A percentile compares a stretch with the other conserved stretches of the same genome.
These are phyloP conservation scores for Oncorhynchus masou DNA, from an alignment of 2,113 vertebrate species.

Conservation along the genomic window DNA sequence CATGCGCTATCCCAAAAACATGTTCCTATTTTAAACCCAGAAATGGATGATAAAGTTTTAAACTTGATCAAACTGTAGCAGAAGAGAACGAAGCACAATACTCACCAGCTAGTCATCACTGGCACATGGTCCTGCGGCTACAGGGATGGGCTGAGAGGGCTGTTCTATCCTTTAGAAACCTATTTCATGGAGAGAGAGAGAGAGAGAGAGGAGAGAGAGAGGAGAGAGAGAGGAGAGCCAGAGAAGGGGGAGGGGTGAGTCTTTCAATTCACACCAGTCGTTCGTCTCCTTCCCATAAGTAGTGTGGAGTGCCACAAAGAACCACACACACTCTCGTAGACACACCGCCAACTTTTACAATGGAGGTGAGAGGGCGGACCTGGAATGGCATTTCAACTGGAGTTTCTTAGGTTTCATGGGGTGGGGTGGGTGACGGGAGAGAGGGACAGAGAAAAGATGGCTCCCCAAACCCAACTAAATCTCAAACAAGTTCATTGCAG, in stretches of 20 bases:
- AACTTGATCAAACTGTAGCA: neutral
- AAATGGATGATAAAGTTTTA: too few relatives aligned
- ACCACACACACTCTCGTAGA: slow-evolving; percentile 64
- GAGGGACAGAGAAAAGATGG: neutral
- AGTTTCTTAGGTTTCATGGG: slow-evolving; percentile 30
- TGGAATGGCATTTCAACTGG: slow-evolving; percentile 46
- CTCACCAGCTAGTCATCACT: slow-evolving; percentile 76
- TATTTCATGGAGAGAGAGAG: slow-evolving; percentile 44
- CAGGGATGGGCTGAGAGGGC: slow-evolving; percentile 45
- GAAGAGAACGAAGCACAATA: slow-evolving; percentile 42
- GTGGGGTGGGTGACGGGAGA: neutral
- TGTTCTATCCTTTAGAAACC: slow-evolving; percentile 64
- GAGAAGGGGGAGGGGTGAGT: slow-evolving; percentile 47
- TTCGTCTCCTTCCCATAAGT: slow-evolving; percentile 49
- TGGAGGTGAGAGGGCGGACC: slow-evolving; percentile 47
- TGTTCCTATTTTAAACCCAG: too few relatives aligned
- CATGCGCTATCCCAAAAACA: too few relatives aligned
- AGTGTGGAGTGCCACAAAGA: slow-evolving; percentile 52
- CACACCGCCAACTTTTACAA: slow-evolving; percentile 67
- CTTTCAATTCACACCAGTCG: slow-evolving; percentile 35
- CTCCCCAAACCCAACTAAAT: neutral
- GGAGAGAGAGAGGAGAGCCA: slow-evolving; percentile 27
- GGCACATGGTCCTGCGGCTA: slow-evolving; percentile 44
- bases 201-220: slow-evolving; percentile 25
- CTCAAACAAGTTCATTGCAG: neutral